Conservation (phyloP, 2,888 invertebrate species). For the Polydrusus cervinus region DNA sequence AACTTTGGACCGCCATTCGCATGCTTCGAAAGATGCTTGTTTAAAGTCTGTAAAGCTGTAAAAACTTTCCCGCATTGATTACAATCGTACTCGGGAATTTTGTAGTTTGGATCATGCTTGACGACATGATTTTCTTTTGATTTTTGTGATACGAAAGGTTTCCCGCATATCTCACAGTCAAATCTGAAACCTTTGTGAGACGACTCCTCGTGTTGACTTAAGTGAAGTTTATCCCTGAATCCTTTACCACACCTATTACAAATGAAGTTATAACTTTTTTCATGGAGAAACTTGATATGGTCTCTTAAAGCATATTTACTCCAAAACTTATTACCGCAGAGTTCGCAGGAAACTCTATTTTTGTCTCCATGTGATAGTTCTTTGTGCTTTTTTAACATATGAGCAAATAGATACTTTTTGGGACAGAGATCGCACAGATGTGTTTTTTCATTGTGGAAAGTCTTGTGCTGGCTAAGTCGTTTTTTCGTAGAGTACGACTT, state of each 20-base stretch:
- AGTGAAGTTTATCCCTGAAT: conserved; percentile 54
- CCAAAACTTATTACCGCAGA: conserved; percentile 56
- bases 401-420: conserved; percentile 55
- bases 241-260: conserved; percentile 61
- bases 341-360: conserved; percentile 54
- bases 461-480: conserved; percentile 50
- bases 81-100: conserved; percentile 56
- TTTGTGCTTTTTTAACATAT: conserved; percentile 56
- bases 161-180: conserved; percentile 59
- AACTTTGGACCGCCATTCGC: conserved; percentile 60
- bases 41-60: conserved; percentile 63
- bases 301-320: conserved; percentile 54
- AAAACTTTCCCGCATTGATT: conserved; percentile 57
- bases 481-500: conserved; percentile 45
- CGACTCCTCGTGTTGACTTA: conserved; percentile 57
- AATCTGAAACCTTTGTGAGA: conserved; percentile 59
- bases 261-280: conserved; percentile 70
- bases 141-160: conserved; percentile 58
- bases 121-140: conserved; percentile 56
- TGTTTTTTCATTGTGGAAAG: conserved; percentile 55
- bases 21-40: conserved; percentile 69
- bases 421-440: conserved; percentile 57
- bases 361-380: conserved; percentile 54
- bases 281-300: conserved; percentile 64
- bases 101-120: conserved; percentile 58